Evolutionary conservation across 2,113 vertebrate genomes (phyloP).

Genomic region (Caracal caracal): DNA sequence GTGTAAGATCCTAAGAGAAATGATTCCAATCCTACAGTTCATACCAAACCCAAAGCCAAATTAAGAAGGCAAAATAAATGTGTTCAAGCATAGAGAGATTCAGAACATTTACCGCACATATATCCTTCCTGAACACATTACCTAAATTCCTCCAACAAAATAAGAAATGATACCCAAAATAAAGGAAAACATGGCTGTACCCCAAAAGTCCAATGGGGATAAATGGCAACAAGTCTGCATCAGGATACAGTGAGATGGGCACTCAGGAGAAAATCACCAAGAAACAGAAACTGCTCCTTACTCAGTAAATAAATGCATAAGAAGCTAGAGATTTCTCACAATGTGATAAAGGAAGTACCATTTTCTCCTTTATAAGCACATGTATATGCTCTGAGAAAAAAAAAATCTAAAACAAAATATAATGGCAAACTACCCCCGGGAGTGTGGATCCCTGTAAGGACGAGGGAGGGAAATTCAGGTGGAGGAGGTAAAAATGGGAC

Average conservation of each 20-base stretch:
- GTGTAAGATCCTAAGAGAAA: not conserved
- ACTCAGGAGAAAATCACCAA: not conserved
- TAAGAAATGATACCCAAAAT: not conserved
- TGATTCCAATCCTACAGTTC: not conserved
- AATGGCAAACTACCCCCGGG: not conserved
- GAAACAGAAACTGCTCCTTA: not conserved
- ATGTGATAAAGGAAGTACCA: not conserved
- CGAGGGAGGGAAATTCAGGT: not conserved
- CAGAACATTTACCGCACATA: not conserved
- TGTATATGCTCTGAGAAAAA: not conserved
- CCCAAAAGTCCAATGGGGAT: not conserved
- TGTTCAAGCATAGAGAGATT: not conserved
- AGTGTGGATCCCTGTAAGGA: not conserved
- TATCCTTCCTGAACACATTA: not conserved
- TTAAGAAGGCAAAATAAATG: not conserved
- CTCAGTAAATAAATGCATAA: not conserved
- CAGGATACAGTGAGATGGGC: too few relatives aligned
- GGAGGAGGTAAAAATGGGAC: not conserved
- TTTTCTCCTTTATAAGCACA: not conserved
- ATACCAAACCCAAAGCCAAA: not conserved
- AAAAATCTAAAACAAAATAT: not conserved
- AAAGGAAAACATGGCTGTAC: not conserved
- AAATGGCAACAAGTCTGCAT: not conserved
- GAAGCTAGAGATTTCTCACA: not conserved
- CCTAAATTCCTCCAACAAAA: not conserved